Conservation (phyloP, 2,113 vertebrate species). For the Gallinago paraguaiae region DNA sequence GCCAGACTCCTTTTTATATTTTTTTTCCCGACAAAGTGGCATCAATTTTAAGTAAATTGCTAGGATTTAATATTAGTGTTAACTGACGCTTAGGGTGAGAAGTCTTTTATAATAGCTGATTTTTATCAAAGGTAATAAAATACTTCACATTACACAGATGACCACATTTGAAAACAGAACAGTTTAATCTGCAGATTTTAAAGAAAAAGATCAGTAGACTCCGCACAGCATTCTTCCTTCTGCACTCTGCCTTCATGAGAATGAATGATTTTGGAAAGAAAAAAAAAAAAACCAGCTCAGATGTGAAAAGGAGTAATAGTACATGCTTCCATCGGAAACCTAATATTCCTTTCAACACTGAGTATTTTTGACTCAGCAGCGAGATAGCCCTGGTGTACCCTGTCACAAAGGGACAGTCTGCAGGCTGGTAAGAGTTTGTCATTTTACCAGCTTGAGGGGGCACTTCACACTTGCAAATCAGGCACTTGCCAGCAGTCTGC, state of each 20-base stretch:
- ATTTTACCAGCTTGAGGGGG: neutral
- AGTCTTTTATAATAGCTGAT: neutral
- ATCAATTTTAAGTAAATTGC: neutral
- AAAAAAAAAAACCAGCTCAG: neutral
- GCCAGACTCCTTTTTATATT: neutral
- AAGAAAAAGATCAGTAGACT: neutral
- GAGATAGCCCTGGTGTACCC: neutral
- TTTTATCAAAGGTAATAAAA: neutral
- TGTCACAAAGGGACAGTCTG: neutral
- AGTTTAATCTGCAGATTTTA: neutral
- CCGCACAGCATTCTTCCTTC: neutral
- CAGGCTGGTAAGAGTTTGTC: neutral
- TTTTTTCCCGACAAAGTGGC: neutral
- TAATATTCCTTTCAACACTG: neutral
- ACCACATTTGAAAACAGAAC: neutral
- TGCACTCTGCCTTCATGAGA: neutral
- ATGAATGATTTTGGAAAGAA: fast-evolving
- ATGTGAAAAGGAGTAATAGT: neutral
- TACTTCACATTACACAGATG: neutral
- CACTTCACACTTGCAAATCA: neutral
- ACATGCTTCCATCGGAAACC: neutral
- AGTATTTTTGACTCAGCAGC: neutral
- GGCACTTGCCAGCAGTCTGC: neutral
- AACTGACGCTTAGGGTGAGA: neutral
- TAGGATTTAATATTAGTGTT: neutral